These are phyloP conservation scores for Syndactyla subalaris DNA, from an alignment of 2,797 vertebrate species.

Conservation along the genomic window DNA sequence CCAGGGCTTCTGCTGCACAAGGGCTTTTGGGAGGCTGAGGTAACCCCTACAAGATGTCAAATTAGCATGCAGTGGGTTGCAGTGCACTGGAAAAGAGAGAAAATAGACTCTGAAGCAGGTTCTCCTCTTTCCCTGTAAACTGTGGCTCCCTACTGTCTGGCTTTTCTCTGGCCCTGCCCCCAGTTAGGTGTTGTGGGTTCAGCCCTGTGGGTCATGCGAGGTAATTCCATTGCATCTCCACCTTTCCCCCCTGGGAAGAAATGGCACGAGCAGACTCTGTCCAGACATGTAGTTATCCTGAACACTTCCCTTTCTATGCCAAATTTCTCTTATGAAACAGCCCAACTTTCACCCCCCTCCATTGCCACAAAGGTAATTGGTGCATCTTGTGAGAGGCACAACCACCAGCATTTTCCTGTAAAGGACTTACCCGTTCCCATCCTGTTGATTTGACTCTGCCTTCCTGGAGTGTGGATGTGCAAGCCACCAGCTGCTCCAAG, in stretches of 20 bases:
- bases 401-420: background rate
- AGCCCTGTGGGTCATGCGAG: slow-evolving; percentile 10
- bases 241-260: background rate
- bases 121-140: background rate
- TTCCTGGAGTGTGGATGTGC: background rate
- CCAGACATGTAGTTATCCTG: background rate
- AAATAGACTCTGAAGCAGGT: background rate
- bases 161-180: background rate
- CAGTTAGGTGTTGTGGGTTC: background rate
- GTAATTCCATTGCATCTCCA: background rate
- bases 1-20: background rate
- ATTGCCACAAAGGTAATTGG: background rate
- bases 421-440: background rate
- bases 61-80: background rate
- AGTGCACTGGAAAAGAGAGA: background rate
- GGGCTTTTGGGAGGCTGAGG: background rate
- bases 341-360: background rate
- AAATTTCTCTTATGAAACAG: background rate
- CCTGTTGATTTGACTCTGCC: background rate
- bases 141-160: background rate
- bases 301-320: background rate
- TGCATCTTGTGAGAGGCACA: background rate
- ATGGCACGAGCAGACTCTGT: slow-evolving; percentile 8
- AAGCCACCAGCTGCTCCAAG: background rate
- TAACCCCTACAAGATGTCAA: background rate